Conservation (phyloP, 2,113 vertebrate species). For the Brachyhypopomus occidentalis region DNA sequence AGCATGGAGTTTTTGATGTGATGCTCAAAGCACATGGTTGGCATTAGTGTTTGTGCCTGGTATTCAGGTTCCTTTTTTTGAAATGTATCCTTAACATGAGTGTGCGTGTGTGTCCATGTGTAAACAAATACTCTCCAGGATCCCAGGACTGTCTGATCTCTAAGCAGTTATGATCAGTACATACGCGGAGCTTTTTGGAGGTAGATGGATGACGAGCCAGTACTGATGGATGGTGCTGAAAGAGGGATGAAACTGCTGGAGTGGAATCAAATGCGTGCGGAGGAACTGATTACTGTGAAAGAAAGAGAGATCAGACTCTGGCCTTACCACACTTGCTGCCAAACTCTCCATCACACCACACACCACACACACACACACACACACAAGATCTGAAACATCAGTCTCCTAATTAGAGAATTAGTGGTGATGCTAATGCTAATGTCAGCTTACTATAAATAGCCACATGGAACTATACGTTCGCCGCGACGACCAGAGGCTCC, state of each 20-base stretch:
- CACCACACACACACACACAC: slow-evolving; percentile 18
- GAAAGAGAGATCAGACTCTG: slow-evolving; percentile 33
- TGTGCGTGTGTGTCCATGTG: neutral
- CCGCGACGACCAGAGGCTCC: neutral
- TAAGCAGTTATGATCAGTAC: slow-evolving; percentile 22
- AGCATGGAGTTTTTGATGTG: neutral
- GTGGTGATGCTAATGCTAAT: slow-evolving; percentile 35
- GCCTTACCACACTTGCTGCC: slow-evolving; percentile 21
- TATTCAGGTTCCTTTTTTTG: neutral
- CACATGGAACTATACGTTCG: slow-evolving; percentile 28
- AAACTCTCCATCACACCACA: slow-evolving; percentile 19
- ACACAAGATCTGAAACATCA: slow-evolving; percentile 17
- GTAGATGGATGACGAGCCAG: neutral
- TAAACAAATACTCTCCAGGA: neutral
- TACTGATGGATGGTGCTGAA: slow-evolving; percentile 15
- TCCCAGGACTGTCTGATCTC: slow-evolving; percentile 8
- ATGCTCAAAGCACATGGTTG: neutral
- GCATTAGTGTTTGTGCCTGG: neutral
- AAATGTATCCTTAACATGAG: neutral
- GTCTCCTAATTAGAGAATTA: slow-evolving; percentile 29
- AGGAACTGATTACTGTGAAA: slow-evolving; percentile 24
- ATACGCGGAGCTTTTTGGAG: slow-evolving; percentile 30
- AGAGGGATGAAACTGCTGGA: slow-evolving; percentile 22
- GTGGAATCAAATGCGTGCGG: slow-evolving; percentile 35
- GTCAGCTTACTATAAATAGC: slow-evolving; percentile 36